Conservation (phyloP, 2,797 vertebrate species). For the Yasuhikotakia modesta region DNA sequence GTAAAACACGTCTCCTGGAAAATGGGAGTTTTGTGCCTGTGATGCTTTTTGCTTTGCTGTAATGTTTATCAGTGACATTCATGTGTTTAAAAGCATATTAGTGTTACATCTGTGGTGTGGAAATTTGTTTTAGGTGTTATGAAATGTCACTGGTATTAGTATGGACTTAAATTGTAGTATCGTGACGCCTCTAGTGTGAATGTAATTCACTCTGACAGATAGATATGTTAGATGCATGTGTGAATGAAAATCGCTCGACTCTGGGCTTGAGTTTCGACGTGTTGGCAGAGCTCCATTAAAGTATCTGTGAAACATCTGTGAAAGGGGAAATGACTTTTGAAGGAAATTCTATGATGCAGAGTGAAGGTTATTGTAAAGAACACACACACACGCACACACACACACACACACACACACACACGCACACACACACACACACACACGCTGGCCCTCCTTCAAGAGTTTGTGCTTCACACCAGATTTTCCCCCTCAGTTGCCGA, state of each 20-base stretch:
- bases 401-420: neutral
- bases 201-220: conserved; percentile 4
- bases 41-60: neutral
- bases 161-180: neutral
- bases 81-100: no score
- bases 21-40: neutral
- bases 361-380: conserved; percentile 34
- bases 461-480: conserved; percentile 33
- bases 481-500: conserved; percentile 9
- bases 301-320: conserved; percentile 29
- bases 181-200: neutral
- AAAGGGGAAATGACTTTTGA: conserved; percentile 13
- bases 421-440: neutral
- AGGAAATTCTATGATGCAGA: conserved; percentile 34
- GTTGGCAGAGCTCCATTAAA: conserved; percentile 22
- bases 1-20: neutral
- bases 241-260: neutral
- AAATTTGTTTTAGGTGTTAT: no score
- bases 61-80: no score
- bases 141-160: no score
- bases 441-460: conserved; percentile 23
- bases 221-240: neutral
- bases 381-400: no score
- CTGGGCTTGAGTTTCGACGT: neutral
- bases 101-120: no score